These are phyloP conservation scores for Arrhamphus sclerolepis DNA, from an alignment of 2,797 vertebrate species.

Conservation along the genomic window DNA sequence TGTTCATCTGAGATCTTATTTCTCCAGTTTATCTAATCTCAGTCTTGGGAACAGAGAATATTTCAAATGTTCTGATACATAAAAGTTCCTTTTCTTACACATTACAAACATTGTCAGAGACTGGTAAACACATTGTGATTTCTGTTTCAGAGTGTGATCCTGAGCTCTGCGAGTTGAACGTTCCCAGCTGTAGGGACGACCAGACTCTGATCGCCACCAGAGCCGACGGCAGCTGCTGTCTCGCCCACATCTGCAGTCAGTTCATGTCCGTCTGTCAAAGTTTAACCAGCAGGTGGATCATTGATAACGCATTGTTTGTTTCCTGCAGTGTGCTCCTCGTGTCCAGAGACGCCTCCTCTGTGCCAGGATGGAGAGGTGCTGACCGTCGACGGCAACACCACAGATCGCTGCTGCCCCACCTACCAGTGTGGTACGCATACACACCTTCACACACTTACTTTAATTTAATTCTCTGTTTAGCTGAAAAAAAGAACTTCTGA, in stretches of 20 bases:
- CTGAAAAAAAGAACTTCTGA: too few species aligned
- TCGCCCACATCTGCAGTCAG: slow-evolving; percentile 92
- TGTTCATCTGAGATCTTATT: too few species aligned
- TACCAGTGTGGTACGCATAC: slow-evolving; percentile 87
- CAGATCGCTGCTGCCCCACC: slow-evolving; percentile 89
- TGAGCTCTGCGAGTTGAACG: slow-evolving; percentile 83
- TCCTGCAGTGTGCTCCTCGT: slow-evolving; percentile 84
- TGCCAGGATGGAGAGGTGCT: slow-evolving; percentile 90
- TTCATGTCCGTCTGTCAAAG: neutral
- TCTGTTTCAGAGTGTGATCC: slow-evolving; percentile 89
- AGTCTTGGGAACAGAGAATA: too few species aligned
- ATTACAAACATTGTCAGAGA: too few species aligned
- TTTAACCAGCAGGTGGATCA: neutral
- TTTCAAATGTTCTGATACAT: too few species aligned
- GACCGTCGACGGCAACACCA: slow-evolving; percentile 83
- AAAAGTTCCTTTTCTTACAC: too few species aligned
- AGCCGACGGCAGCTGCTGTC: slow-evolving; percentile 89
- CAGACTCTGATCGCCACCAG: slow-evolving; percentile 85
- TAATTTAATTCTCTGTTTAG: too few species aligned
- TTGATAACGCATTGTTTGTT: slow-evolving; percentile 26
- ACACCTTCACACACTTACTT: neutral
- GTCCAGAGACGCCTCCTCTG: slow-evolving; percentile 80
- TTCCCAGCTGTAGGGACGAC: slow-evolving; percentile 87
- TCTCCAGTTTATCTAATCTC: too few species aligned
- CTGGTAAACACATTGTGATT: too few species aligned